These are phyloP conservation scores for Sinodicranocentrus sp. DNA, from an alignment of 2,888 invertebrate genomes.

Conservation along the genomic window DNA sequence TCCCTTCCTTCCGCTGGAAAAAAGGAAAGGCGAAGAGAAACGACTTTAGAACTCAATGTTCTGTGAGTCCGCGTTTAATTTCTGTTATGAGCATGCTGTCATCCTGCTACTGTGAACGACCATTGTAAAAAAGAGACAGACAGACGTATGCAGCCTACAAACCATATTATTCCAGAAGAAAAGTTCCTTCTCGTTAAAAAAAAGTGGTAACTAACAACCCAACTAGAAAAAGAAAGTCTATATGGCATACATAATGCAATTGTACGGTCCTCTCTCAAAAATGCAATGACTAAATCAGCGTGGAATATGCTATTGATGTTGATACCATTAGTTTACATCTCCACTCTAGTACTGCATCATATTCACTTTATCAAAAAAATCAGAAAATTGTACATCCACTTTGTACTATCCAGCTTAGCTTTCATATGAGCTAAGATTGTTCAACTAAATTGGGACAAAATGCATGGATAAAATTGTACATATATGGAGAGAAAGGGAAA, in stretches of 20 bases:
- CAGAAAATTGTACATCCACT: not conserved
- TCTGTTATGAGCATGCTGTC: conserved; percentile 14
- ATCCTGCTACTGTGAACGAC: not conserved
- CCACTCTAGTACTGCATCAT: too few species aligned
- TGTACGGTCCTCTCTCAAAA: not conserved
- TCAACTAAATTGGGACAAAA: conserved; percentile 56
- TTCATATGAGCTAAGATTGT: conserved; percentile 35
- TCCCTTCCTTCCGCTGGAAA: not conserved
- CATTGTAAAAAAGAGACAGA: not conserved
- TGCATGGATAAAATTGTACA: not conserved
- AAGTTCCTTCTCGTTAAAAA: too few species aligned
- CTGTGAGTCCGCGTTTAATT: conserved; percentile 56
- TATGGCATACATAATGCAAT: not conserved
- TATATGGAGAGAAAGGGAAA: not conserved
- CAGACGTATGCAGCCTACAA: not conserved
- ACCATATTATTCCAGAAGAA: too few species aligned
- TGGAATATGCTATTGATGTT: not conserved
- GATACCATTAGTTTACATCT: too few species aligned
- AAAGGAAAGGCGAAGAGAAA: conserved; percentile 13
- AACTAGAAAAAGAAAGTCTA: not conserved
- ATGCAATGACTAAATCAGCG: conserved; percentile 10
- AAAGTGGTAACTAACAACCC: not conserved
- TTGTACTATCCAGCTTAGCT: conserved; percentile 13
- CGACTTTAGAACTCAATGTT: conserved; percentile 59
- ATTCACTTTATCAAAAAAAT: not conserved